Base-by-base conservation (phyloP, 2,888 invertebrate genomes). In the Cinara cedri region DNA sequence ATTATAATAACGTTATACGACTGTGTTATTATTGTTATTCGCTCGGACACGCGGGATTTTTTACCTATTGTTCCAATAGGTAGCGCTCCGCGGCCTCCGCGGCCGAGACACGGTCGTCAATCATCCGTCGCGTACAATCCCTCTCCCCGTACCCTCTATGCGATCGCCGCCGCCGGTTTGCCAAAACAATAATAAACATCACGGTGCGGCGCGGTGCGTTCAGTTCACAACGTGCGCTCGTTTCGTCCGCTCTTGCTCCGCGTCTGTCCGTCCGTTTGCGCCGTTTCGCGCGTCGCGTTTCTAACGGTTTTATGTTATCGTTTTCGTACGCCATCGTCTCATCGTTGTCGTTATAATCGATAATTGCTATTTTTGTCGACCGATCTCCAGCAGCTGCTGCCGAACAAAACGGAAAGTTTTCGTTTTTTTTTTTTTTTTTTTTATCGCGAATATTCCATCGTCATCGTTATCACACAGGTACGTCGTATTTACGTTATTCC, bases 171-270 rank as follows among this genome's bases (percentile, higher is more conserved):
- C n/a, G 51, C 9, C 49, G 68, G 66, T 70, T 78, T 21, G 78
- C 70, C 78, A 62, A 70, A 70, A 78, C 70, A 60, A 62, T 70
- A 78, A 78, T 60, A 70, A 70, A 70, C 54, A 21, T 62, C 68
- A 54, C n/a, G 3, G 3, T 4, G 3, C 55, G 21, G 2, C 21
- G 0, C 42, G 16, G 8, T n/a, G n/a, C 72, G 14, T 34, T 49
- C 62, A 78, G 78, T 78, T 42, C 51, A 78, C 78, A 78, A 78
- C 78, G 78, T 78, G 78, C 78, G 78, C 51, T 6, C 78, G 78
- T 51, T 3, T 49, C 49, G 68, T 51, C 4, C n/a, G 55, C 54
- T 34, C 11, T 42, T 1, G 16, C 51, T 34, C 3, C 1, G 6
- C 34, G 44, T 11, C 14, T 21, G 14, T 4, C 11, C 14, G 62